Evolutionary conservation across 2,797 vertebrate species (phyloP), one percentile per base, ranked within the genome.

Genomic region (Poeciliopsis gracilis): DNA sequence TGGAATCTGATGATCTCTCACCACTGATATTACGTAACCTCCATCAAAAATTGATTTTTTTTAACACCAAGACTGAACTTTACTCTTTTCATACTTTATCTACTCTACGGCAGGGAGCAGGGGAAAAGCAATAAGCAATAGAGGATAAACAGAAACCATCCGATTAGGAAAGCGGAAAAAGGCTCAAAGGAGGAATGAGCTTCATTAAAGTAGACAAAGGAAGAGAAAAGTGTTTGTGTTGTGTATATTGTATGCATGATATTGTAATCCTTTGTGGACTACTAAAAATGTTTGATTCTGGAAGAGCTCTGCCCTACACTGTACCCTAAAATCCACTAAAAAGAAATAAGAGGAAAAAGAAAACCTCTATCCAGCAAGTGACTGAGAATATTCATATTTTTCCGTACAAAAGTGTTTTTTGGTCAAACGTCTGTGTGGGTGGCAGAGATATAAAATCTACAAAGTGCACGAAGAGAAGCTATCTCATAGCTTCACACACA

Each of bases 361-460:
- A 94, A 86, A 91, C 82, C 89, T 89, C 92, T 86, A 92, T 87
- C 84, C 87, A 91, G 89, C 86, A 82, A 91, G 90, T 88, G 87
- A 80, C 82, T 79, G 79, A 90, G 90, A 92, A 91, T 92, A 88
- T 86, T 91, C 79, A 90, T 85, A 81, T 84, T 82, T 87, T 90
- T 90, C 88, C 82, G 90, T 93, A 94, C 80, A 94, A 94, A 94
- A 94, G 87, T 92, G 88, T 91, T 93, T 67, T 95, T 93, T 94
- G 92, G 94, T 94, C 90, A 93, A 92, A 94, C 90, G 75, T 94
- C 85, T 87, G 91, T 94, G 92, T 92, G 79, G 92, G 92, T 94
- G 92, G 91, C 90, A 91, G 66, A 91, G 93, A 88, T 94, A 94
- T 92, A 94, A 95, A 95, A 94, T 93, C 93, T 94, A 95, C 94